Evolutionary conservation across 1,140 invertebrate species (phyloP).

Genomic region (Drosophila funebris): DNA sequence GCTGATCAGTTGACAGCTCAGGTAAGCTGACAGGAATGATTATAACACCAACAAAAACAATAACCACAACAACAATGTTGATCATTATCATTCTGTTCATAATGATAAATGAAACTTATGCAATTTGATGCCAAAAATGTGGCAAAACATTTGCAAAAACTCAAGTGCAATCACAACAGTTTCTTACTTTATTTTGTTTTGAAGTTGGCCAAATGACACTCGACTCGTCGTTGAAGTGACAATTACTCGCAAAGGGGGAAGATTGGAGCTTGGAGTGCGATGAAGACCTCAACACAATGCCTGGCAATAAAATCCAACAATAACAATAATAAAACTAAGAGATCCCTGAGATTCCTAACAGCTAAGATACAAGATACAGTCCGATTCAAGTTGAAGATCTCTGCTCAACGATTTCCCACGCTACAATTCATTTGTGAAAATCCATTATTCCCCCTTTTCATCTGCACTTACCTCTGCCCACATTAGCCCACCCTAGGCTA

Average conservation of each 20-base stretch:
- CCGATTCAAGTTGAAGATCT: constrained; percentile 8
- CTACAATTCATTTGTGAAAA: constrained; percentile 31
- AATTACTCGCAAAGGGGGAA: constrained; percentile 39
- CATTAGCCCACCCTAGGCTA: neutral
- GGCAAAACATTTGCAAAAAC: constrained; percentile 25
- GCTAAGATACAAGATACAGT: neutral
- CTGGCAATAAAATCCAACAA: neutral
- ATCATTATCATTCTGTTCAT: neutral
- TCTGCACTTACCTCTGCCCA: neutral
- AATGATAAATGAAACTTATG: constrained; percentile 51
- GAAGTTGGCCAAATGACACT: constrained; percentile 11
- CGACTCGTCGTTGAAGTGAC: constrained; percentile 35
- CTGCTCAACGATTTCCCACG: constrained; percentile 27
- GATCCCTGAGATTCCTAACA: neutral
- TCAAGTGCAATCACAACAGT: constrained; percentile 24
- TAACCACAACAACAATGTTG: constrained; percentile 6
- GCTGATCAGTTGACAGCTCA: constrained; percentile 43
- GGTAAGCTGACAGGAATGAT: constrained; percentile 21
- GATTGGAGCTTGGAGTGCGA: constrained; percentile 15
- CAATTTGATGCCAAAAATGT: constrained; percentile 40
- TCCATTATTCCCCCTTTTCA: neutral
- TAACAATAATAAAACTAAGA: neutral
- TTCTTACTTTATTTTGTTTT: constrained; percentile 4
- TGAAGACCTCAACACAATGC: constrained; percentile 54
- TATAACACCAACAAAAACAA: neutral